phyloP scores from a whole-genome alignment of 2,113 vertebrate genomes.

The Rhinolophus ferrumequinum region DNA sequence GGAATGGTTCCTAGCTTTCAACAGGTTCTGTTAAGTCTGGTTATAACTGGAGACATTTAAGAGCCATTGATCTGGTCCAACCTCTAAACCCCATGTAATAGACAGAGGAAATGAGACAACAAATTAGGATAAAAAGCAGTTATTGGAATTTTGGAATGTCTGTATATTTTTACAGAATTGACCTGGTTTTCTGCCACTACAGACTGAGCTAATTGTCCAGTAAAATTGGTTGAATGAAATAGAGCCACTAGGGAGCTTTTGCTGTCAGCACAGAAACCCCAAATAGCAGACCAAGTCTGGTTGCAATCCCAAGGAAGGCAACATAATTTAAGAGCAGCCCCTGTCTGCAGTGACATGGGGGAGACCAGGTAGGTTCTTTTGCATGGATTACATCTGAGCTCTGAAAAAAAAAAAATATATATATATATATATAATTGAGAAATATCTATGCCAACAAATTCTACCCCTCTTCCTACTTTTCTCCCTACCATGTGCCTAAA shows the following conservation, averaged over 20 bases:
- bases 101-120: slow-evolving; percentile 35
- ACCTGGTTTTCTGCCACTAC: slow-evolving; percentile 69
- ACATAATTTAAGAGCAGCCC: slow-evolving; percentile 18
- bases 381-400: not conserved
- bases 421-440: not conserved
- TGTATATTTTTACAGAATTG: slow-evolving; percentile 45
- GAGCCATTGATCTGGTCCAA: not conserved
- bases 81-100: not conserved
- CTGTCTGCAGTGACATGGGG: not conserved
- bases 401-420: too few species aligned
- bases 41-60: slow-evolving; percentile 14
- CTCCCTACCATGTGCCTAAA: not conserved
- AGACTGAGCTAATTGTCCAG: slow-evolving; percentile 75
- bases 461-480: not conserved
- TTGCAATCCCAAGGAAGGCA: slow-evolving; percentile 51
- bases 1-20: not conserved
- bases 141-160: slow-evolving; percentile 43
- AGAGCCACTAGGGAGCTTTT: slow-evolving; percentile 63
- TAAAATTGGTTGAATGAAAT: slow-evolving; percentile 69
- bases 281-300: slow-evolving; percentile 67
- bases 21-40: not conserved
- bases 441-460: not conserved
- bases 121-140: not conserved
- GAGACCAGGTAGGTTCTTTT: not conserved
- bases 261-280: slow-evolving; percentile 54